phyloP scores from a whole-genome alignment of 2,797 vertebrate genomes.

The Cuculus canorus region DNA sequence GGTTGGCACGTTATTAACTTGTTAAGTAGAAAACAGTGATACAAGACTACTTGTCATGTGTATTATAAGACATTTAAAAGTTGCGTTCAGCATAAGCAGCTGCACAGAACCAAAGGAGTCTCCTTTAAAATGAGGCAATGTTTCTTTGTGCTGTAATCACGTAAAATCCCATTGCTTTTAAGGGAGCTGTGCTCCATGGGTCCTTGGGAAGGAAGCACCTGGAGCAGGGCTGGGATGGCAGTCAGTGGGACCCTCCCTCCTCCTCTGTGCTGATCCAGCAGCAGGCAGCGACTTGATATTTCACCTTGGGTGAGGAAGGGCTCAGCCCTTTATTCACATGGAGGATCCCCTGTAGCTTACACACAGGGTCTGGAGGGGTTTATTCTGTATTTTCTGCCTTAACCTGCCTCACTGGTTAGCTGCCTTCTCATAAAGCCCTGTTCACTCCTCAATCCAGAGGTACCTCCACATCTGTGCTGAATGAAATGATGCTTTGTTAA shows the following conservation, averaged over 20 bases:
- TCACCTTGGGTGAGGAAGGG: background rate
- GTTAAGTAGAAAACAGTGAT: constrained; percentile 71
- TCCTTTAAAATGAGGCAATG: constrained; percentile 15
- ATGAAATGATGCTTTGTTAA: background rate
- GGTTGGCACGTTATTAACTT: constrained; percentile 71
- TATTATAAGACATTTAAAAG: constrained; percentile 61
- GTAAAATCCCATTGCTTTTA: background rate
- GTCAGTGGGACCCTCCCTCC: background rate
- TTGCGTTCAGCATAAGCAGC: constrained; percentile 47
- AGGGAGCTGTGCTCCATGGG: background rate
- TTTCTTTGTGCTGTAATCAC: background rate
- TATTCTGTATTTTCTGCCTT: background rate
- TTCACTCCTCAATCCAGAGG: background rate
- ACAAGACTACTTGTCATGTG: constrained; percentile 63
- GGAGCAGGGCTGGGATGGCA: background rate
- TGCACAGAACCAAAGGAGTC: constrained; percentile 8
- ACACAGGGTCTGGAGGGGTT: rapidly evolving
- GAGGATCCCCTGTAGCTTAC: background rate
- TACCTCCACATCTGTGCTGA: background rate
- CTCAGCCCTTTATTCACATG: background rate
- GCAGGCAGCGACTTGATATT: background rate
- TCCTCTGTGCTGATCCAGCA: background rate
- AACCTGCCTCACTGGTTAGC: background rate
- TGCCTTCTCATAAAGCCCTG: background rate
- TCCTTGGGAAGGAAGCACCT: background rate